These are phyloP conservation scores for Bombus fervidus DNA, from an alignment of 1,140 invertebrate genomes.

Conservation along the genomic window DNA sequence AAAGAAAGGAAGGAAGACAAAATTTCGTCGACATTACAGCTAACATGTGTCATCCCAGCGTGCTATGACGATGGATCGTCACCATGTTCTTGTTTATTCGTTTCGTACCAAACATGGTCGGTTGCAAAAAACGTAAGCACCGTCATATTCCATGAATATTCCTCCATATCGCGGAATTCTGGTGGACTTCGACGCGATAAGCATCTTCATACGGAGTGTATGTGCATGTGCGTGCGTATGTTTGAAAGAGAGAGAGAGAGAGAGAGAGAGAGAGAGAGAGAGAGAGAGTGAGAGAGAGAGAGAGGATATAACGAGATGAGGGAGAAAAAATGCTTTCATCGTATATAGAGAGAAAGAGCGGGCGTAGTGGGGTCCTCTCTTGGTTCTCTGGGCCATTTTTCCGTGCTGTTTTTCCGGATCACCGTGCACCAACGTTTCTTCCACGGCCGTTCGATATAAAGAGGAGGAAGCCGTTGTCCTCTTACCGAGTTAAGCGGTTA, in stretches of 20 bases:
- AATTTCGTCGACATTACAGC: neutral
- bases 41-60: neutral
- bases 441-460: neutral
- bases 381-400: neutral
- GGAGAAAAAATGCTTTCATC: neutral
- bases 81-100: neutral
- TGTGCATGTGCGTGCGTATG: too few relatives aligned
- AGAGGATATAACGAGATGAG: neutral
- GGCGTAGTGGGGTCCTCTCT: neutral
- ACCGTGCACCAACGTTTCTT: slow-evolving; percentile 10
- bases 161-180: neutral
- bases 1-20: neutral
- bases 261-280: neutral
- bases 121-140: neutral
- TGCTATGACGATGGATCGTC: neutral
- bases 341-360: neutral
- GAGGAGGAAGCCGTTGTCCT: slow-evolving; percentile 48
- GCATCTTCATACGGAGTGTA: too few relatives aligned
- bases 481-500: slow-evolving; percentile 55
- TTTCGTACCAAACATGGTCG: neutral
- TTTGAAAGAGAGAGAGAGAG: too few relatives aligned
- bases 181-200: neutral
- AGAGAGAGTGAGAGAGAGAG: too few relatives aligned
- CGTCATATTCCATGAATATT: slow-evolving; percentile 18
- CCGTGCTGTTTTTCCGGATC: slow-evolving; percentile 29